A percentile compares a stretch with the other conserved stretches of the same genome.
Evolutionary conservation across 1,140 invertebrate species (phyloP).

Genomic region (Papilio glaucus): DNA sequence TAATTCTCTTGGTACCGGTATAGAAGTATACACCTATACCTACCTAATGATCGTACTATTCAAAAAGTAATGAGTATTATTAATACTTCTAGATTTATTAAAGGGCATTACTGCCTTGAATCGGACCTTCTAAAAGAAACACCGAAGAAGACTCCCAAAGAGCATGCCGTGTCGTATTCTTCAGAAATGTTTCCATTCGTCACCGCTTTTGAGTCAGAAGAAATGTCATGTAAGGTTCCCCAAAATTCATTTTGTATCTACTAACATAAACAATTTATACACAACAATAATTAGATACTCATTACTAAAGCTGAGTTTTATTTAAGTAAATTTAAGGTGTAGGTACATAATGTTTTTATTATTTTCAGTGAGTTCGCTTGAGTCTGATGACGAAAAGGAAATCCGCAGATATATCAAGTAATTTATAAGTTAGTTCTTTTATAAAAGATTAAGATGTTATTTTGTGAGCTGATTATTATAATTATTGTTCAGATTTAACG

Average conservation of each 20-base stretch:
- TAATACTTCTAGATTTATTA: slow-evolving; percentile 55
- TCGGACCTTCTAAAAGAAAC: slow-evolving; percentile 51
- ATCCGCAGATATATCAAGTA: slow-evolving; percentile 70
- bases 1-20: no score
- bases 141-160: slow-evolving; percentile 37
- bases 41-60: no score
- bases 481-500: slow-evolving; percentile 53
- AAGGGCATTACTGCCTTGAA: slow-evolving; percentile 69
- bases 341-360: no score
- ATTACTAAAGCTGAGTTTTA: no score
- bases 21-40: no score
- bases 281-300: neutral
- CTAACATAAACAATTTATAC: slow-evolving; percentile 16
- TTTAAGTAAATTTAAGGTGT: no score
- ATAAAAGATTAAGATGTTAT: slow-evolving; percentile 8
- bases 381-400: slow-evolving; percentile 63
- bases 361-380: slow-evolving; percentile 58
- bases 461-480: slow-evolving; percentile 21
- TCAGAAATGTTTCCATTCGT: slow-evolving; percentile 48
- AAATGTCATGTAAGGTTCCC: slow-evolving; percentile 38
- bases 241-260: neutral
- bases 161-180: slow-evolving; percentile 42
- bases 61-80: neutral
- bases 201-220: slow-evolving; percentile 40
- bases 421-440: slow-evolving; percentile 31